Conservation (phyloP, 2,113 vertebrate genomes). For the Coregonus clupeaformis region DNA sequence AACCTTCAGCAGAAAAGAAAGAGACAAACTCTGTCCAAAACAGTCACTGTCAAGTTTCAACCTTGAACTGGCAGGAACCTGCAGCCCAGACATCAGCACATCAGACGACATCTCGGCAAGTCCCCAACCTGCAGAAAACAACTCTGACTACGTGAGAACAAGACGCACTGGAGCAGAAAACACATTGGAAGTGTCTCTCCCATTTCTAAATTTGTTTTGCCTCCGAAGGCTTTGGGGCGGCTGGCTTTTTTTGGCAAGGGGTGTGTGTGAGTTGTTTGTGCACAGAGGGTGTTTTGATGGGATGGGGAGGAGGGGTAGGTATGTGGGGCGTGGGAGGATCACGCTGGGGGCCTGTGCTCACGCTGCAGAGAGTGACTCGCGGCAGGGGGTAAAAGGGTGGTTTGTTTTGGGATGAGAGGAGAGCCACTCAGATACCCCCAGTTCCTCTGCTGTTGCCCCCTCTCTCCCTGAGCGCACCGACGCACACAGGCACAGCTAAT, state of each 20-base stretch:
- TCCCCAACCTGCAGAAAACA: constrained; percentile 62
- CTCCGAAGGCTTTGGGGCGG: no score
- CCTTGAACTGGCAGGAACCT: constrained; percentile 59
- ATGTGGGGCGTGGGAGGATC: no score
- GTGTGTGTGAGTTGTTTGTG: no score
- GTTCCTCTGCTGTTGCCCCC: no score
- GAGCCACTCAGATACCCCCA: no score
- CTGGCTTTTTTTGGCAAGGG: no score
- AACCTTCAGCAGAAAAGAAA: neutral
- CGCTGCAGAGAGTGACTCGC: no score
- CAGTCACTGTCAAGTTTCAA: constrained; percentile 22
- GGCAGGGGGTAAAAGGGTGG: constrained; percentile 2
- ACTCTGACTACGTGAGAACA: constrained; percentile 62
- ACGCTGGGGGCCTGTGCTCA: no score
- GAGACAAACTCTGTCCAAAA: neutral
- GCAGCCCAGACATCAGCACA: constrained; percentile 42
- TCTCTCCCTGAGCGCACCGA: no score
- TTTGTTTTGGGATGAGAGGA: constrained; percentile 1
- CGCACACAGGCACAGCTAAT: neutral
- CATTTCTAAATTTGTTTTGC: neutral
- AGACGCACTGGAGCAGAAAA: constrained; percentile 57
- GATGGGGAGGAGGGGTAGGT: no score
- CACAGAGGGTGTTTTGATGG: no score
- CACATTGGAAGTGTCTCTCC: constrained; percentile 64
- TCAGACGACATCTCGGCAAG: constrained; percentile 53